Base-by-base conservation (phyloP, 2,113 vertebrate genomes). In the Hirundichthys speculiger region DNA sequence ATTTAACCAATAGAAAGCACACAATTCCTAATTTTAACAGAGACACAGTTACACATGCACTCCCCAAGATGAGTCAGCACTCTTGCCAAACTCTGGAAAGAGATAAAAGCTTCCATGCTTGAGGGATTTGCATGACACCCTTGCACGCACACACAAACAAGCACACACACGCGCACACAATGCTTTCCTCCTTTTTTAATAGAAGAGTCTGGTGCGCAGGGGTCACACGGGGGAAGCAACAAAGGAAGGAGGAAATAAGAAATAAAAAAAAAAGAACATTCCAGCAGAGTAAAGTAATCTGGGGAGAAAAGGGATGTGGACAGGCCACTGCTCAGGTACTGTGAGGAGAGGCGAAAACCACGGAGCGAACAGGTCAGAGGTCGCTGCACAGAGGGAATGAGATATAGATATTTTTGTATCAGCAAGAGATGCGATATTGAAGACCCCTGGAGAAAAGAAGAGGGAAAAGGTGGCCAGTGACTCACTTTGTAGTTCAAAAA, bases 191-290 rank as follows among this genome's bases (percentile, higher is more conserved):
- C 14, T 47, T 63, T 49, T 75, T 54, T 68, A 64, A 70, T 70
- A 57, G 70, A 75, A 21, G 62, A 69, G 51, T 61, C 30, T 77
- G 63, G 56, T 68, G 49, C 2, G 11, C 22, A 5, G 51, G 47
- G 86, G 87, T 84, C 86, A 89, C 64, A 42, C 43, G 6, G 59
- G 71, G 82, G 47, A 78, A 73, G 70, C 76, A 88, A 91, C 86
- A 90, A 87, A 89, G 76, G 73, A 22, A 42, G 42, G 40, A 70
- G 82, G 82, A 88, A 89, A 83, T 83, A 80, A 75, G 73, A 75
- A 78, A 89, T 79, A 70, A 65, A 80, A 69, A 66, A 79, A 70
- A 11, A 60, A 71, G 65, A 55, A 83, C 85, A 87, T 88, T 67
- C 77, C 80, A 76, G 54, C 45, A 64, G 64, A 71, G 72, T 73